Evolutionary conservation across 2,797 vertebrate species (phyloP), one percentile per base, ranked within the genome.

Genomic region (Hyperoplus lanceolatus): DNA sequence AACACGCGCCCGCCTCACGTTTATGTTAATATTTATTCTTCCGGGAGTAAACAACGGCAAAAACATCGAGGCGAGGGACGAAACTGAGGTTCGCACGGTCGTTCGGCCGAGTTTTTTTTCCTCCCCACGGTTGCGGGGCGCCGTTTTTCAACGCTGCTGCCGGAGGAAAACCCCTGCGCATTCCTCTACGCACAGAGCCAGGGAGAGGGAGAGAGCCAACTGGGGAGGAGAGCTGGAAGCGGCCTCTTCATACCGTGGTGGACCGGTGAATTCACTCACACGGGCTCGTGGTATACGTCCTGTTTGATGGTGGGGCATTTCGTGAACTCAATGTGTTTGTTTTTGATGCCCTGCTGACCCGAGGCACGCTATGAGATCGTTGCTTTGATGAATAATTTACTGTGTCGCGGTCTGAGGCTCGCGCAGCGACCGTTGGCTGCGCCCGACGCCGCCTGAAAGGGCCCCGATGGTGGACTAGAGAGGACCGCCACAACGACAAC

Each of bases 321-420:
- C 16, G 1, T 16, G 61, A 38, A 42, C 54, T 55, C 15, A 11
- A 3, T 36, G 46, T 59, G 72, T 75, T 70, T 63, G 65, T 70
- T 67, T 58, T 16, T 42, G 75, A 51, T 21, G 58, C 77, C 57
- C 67, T 42, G 5, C n/a, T 29, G 82, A 82, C 83, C 57, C 75
- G 1, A 2, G 50, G 54, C 69, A n/a, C 65, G 15, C 68, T n/a
- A 60, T 61, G 79, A 69, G 77, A 64, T 59, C 77, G 58, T 1
- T 63, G 90, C 89, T 91, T 93, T 83, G 87, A 94, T 93, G 92
- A 93, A 92, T 93, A 87, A 92, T 94, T 92, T 50, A 90, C 85
- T 70, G 82, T 83, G 54, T 69, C 81, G 39, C 79, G 66, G 77
- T 82, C 82, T 63, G 74, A 89, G 80, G 83, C 78, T 86, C 75